Evolutionary conservation across 1,140 invertebrate species (phyloP), one percentile per base, ranked within the genome.

Genomic region (Drosophila obscura): DNA sequence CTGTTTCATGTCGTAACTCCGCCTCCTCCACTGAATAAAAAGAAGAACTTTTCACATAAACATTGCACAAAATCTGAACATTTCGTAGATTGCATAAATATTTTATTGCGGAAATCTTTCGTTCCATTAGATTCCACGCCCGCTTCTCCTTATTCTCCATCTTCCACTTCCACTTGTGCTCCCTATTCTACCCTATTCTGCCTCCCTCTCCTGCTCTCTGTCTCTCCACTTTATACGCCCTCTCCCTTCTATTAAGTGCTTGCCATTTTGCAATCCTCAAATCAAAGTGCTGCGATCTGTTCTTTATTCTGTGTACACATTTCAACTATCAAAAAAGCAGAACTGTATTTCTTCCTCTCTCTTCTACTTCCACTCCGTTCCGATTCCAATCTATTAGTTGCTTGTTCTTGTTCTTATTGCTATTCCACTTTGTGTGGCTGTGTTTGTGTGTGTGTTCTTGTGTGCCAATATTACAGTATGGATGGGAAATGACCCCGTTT

Each of bases 1-100:
- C 64, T 45, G 77, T 64, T 69, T 76, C 56, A 57, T 64, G 51
- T 53, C 50, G 16, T 52, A 50, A 46, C 60, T 72, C 43, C 65
- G 43, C 69, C 53, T 31, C 0, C 31, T 9, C 59, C 56, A 19
- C 19, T 1, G 19, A n/a, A n/a, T n/a, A n/a, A n/a, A n/a, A n/a
- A n/a, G n/a, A n/a, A n/a, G n/a, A n/a, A 11, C 31, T 35, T 35
- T 35, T 35, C 31, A 35, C 31, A 35, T 35, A 35, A 35, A 35
- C 35, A 35, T 9, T 31, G 31, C 2, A 2, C 31, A 31, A 31
- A 31, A 31, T n/a, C n/a, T 9, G 26, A 7, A 7, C 6, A 28
- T 28, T 28, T 4, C 5, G 11, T 5, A 39, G 35, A 39, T 39
- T 39, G 3, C 31, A 35, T 35, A 9, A 35, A 35, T 9, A 11